Conservation (phyloP, 2,888 invertebrate genomes). For the Cosmopolites sordidus region DNA sequence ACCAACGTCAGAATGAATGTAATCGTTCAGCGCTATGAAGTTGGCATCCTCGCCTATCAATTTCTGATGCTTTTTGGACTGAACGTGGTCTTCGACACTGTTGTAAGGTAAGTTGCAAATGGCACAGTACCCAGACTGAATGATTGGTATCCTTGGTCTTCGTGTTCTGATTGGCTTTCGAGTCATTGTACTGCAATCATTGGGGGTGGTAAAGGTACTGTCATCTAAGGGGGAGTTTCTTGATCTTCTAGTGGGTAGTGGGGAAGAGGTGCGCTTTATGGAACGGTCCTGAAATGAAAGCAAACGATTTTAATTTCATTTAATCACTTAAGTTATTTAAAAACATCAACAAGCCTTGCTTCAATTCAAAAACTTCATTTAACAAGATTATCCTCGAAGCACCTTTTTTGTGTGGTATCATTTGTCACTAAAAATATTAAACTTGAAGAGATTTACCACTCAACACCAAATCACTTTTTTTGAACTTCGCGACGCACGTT, state of each 20-base stretch:
- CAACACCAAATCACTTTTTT: too few species aligned
- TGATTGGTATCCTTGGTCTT: conserved; percentile 41
- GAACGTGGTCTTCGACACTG: conserved; percentile 65
- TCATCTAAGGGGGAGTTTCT: conserved; percentile 7
- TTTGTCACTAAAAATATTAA: too few species aligned
- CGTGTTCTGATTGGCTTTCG: conserved; percentile 40
- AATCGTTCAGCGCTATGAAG: conserved; percentile 68
- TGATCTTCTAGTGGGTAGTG: conserved; percentile 4
- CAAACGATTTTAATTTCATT: too few species aligned
- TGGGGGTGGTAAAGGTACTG: conserved; percentile 21
- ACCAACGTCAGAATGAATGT: conserved; percentile 63
- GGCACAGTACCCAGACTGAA: conserved; percentile 62
- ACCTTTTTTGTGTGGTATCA: too few species aligned
- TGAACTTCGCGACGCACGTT: too few species aligned
- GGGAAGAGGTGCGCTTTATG: conserved; percentile 7
- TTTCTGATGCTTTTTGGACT: conserved; percentile 68
- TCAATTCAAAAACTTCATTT: too few species aligned
- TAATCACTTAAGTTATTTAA: too few species aligned
- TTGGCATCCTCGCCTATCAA: conserved; percentile 71
- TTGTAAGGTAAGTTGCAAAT: conserved; percentile 73
- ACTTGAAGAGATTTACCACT: too few species aligned
- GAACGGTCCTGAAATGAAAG: conserved; percentile 11
- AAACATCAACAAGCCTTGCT: too few species aligned
- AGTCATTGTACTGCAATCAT: conserved; percentile 39
- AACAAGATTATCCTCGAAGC: too few species aligned